A percentile compares a stretch with the other conserved stretches of the same genome.
These are phyloP conservation scores for Rana temporaria DNA, from an alignment of 2,113 vertebrate genomes.

Conservation along the genomic window DNA sequence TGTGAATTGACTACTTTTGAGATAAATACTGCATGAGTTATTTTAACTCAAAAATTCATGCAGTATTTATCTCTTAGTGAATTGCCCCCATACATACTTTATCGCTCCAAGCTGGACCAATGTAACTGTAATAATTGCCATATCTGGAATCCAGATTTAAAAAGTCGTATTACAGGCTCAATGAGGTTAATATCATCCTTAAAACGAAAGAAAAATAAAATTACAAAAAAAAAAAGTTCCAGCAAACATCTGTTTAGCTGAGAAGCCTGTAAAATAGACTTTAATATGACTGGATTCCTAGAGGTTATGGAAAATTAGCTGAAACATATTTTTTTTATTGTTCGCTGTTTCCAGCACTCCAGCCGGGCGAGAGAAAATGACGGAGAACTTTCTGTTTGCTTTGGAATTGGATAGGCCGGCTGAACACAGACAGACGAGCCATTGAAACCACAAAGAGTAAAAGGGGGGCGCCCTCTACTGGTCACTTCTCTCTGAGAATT, in stretches of 20 bases:
- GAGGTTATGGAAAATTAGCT: not conserved
- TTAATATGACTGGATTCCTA: not conserved
- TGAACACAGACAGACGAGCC: slow-evolving; percentile 5
- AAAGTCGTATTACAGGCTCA: too few relatives aligned
- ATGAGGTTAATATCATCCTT: too few relatives aligned
- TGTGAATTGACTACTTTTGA: too few relatives aligned
- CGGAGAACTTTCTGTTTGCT: slow-evolving; percentile 29
- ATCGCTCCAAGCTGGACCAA: too few relatives aligned
- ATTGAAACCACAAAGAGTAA: slow-evolving; percentile 26
- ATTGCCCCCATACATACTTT: too few relatives aligned
- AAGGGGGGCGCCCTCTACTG: slow-evolving; percentile 23
- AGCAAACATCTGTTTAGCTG: not conserved
- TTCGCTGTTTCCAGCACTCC: not conserved
- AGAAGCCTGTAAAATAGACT: not conserved
- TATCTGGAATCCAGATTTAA: too few relatives aligned
- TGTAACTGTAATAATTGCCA: too few relatives aligned
- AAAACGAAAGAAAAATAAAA: not conserved
- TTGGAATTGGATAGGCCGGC: not conserved
- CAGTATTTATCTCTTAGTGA: too few relatives aligned
- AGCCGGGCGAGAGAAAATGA: slow-evolving; percentile 19
- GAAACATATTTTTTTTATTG: slow-evolving; percentile 21
- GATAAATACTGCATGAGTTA: too few relatives aligned
- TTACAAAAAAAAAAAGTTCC: not conserved
- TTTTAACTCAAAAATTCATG: too few relatives aligned
- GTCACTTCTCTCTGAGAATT: not conserved